Base-by-base conservation (phyloP, 2,888 invertebrate genomes). In the Eilema caniola region DNA sequence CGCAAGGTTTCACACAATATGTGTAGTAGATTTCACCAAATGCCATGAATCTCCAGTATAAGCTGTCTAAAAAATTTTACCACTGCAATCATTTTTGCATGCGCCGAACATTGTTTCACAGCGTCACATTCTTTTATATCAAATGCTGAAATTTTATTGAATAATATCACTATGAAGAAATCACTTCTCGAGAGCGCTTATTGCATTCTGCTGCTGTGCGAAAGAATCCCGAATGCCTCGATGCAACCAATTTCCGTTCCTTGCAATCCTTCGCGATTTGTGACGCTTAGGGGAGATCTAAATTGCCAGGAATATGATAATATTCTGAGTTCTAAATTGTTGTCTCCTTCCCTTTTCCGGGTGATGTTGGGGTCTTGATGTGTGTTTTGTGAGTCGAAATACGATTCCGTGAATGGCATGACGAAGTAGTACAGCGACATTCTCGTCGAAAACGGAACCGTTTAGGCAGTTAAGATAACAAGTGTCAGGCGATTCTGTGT, bases 161-260 rank as follows among this genome's bases (percentile, higher is more conserved):
- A 70, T 66, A 66, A 66, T 66, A 67, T 66, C 53, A 61, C 72
- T 11, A 14, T 59, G 67, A 68, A 57, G 63, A 74, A 81, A 79
- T 83, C 81, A 73, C 64, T 23, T 67, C 64, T 12, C 61, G 65
- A 63, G 63, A 47, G 31, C 72, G 70, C 72, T 75, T 81, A 82
- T 81, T 82, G 79, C 82, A 82, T 81, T 83, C 82, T 79, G 63
- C 33, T 60, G 37, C 60, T 60, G 67, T 71, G 70, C 67, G 65
- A 24, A 68, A 69, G 83, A 73, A 76, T 81, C 67, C 65, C 23
- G 75, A 66, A 81, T 77, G 66, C 74, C 67, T 73, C 65, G 65
- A 72, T 73, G 82, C 74, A 71, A 77, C 76, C 82, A 81, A 83
- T 82, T 81, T 77, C 75, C 76, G 61, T 64, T 65, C 67, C 14